Evolutionary conservation across 2,113 vertebrate species (phyloP).

Genomic region (Craseonycteris thonglongyai): DNA sequence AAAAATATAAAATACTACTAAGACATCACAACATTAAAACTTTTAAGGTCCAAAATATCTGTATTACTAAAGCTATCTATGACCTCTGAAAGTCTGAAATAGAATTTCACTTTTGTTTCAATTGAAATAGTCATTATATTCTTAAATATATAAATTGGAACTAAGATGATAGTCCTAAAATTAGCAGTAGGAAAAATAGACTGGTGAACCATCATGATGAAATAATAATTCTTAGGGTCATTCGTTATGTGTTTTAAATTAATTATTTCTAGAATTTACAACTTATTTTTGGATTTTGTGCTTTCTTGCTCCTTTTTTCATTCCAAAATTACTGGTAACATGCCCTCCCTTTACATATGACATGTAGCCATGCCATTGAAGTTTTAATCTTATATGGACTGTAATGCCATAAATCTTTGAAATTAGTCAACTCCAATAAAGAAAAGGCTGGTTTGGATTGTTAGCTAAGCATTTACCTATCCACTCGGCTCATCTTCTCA

Average conservation of each 20-base stretch:
- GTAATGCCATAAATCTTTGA: not conserved
- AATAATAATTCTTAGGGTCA: not conserved
- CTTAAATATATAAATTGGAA: not conserved
- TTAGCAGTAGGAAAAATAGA: not conserved
- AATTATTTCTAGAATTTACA: constrained; percentile 18
- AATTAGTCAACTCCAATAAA: not conserved
- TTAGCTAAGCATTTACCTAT: not conserved
- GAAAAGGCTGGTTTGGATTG: not conserved
- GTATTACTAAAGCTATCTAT: not conserved
- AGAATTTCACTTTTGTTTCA: not conserved
- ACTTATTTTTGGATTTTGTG: not conserved
- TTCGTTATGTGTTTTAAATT: constrained; percentile 23
- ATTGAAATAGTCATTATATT: not conserved
- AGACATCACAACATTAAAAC: not conserved
- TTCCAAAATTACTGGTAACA: not conserved
- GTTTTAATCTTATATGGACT: not conserved
- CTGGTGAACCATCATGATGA: not conserved
- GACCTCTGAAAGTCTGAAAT: not conserved
- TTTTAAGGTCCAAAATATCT: not conserved
- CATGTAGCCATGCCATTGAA: not conserved
- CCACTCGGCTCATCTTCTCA: not conserved
- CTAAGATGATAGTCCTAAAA: not conserved
- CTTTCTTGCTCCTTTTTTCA: not conserved
- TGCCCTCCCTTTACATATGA: not conserved
- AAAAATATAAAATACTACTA: constrained; percentile 26